These are phyloP conservation scores for Holacanthella duospinosa DNA, from an alignment of 2,888 invertebrate species.

Conservation along the genomic window DNA sequence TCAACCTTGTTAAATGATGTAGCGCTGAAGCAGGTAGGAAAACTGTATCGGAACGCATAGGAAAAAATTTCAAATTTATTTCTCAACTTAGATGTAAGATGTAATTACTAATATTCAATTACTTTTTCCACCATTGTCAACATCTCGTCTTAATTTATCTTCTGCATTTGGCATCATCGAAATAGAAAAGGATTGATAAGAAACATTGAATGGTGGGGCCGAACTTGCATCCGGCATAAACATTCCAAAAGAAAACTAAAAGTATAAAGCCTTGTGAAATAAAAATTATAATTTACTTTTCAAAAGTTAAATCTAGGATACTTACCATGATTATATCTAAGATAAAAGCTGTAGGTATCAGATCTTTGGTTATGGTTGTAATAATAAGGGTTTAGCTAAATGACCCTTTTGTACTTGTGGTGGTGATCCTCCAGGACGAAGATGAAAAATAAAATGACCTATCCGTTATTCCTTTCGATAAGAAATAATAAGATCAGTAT, in stretches of 20 bases:
- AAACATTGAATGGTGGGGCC: constrained; percentile 68
- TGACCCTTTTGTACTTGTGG: too few species aligned
- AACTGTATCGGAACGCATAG: constrained; percentile 56
- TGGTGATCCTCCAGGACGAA: too few species aligned
- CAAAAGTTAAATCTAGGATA: too few species aligned
- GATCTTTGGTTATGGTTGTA: too few species aligned
- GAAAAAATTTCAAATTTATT: constrained; percentile 20
- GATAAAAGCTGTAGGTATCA: too few species aligned
- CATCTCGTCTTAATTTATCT: constrained; percentile 54
- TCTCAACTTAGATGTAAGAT: constrained; percentile 1
- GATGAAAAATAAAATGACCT: too few species aligned
- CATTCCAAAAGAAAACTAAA: constrained; percentile 54
- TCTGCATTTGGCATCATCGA: constrained; percentile 92
- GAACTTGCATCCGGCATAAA: constrained; percentile 77
- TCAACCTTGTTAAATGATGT: constrained; percentile 79
- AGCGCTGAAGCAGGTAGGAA: constrained; percentile 96
- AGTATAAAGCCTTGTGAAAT: background rate
- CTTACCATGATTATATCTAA: background rate
- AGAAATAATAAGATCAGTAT: too few species aligned
- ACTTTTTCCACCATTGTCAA: constrained; percentile 95
- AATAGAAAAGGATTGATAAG: constrained; percentile 84
- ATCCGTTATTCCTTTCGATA: too few species aligned
- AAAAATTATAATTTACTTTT: background rate
- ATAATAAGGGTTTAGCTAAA: too few species aligned
- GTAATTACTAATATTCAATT: constrained; percentile 37